These are phyloP conservation scores for Tadarida brasiliensis DNA, from an alignment of 2,797 vertebrate genomes.

Conservation along the genomic window DNA sequence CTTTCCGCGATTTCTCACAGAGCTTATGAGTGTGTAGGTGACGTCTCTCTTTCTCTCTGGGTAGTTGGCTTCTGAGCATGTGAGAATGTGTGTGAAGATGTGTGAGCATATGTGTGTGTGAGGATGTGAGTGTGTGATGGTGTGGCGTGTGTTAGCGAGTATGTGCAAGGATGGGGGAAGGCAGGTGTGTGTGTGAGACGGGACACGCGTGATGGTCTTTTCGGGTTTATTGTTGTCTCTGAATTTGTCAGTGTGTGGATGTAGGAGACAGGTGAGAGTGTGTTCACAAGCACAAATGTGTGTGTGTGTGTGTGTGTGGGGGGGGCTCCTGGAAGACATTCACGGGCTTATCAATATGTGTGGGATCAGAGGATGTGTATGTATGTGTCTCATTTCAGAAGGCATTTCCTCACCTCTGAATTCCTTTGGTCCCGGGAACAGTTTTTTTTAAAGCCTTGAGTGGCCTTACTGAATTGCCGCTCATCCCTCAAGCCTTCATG, in stretches of 20 bases:
- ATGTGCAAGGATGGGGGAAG: neutral
- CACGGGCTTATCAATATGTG: neutral
- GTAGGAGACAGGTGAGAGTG: neutral
- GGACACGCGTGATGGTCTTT: neutral
- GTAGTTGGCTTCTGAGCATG: slow-evolving; percentile 44
- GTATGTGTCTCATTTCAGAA: slow-evolving; percentile 1
- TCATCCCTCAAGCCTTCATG: neutral
- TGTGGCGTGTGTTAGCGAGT: neutral
- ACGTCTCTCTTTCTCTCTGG: neutral
- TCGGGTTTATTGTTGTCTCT: slow-evolving; percentile 33
- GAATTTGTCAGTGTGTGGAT: neutral
- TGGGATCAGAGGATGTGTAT: neutral
- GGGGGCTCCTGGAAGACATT: neutral
- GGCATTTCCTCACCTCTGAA: neutral
- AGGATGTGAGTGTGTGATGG: neutral
- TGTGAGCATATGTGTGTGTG: neutral
- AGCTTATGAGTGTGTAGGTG: neutral
- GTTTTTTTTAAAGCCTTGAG: neutral
- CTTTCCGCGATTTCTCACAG: slow-evolving; percentile 65
- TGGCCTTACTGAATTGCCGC: neutral
- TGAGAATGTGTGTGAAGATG: slow-evolving; percentile 15
- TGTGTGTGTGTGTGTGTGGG: neutral
- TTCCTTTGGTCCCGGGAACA: neutral
- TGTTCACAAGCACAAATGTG: neutral
- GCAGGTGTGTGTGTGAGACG: neutral